Evolutionary conservation across 2,797 vertebrate genomes (phyloP), one percentile per base, ranked within the genome.

Genomic region (Megalops cyprinoides): DNA sequence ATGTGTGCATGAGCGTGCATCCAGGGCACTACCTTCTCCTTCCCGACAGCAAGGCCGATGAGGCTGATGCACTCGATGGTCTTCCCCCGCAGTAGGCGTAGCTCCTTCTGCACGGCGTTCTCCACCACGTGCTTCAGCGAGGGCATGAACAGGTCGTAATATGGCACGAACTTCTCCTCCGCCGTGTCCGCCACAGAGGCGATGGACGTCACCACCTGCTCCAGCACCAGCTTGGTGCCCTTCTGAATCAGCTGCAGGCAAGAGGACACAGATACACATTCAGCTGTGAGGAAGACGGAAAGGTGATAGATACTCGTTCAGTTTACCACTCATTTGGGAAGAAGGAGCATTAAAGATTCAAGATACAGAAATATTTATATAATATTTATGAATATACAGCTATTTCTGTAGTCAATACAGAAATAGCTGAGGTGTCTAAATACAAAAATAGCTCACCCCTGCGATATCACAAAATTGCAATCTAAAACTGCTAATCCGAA

Each of bases 11-110:
- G 77, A 49, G 46, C 53, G 46, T 74, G 53, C 69, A 28, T 39
- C 42, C 10, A 25, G 10, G 0, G 20, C 73, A 46, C 1, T 87
- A 98, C 97, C 92, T 99, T 99, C 46, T 99, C 98, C 89, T 99
- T 99, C 84, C 98, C 98, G 4, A 99, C 98, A 23, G 98, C 98
- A 86, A 99, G 94, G 39, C 98, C 98, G 67, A 99, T 99, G 55
- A 99, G 96, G 86, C 98, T 99, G 92, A 99, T 99, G 89, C 98
- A 99, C 88, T 99, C 98, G 31, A 99, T 99, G 79, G 98, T 99
- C 85, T 99, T 99, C 20, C 98, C 98, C 4, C 98, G 91, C n/a
- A 99, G 88, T 82, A 99, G 96, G 18, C 98, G 93, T 12, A 99
- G 95, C 84, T 99, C 98, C 89, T 99, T 99, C 86, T 99, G 97